Evolutionary conservation across 92 coral and sea anemone genomes (phyloP), one percentile per base, ranked within the genome.

Genomic region (Epizoanthus scotinus): DNA sequence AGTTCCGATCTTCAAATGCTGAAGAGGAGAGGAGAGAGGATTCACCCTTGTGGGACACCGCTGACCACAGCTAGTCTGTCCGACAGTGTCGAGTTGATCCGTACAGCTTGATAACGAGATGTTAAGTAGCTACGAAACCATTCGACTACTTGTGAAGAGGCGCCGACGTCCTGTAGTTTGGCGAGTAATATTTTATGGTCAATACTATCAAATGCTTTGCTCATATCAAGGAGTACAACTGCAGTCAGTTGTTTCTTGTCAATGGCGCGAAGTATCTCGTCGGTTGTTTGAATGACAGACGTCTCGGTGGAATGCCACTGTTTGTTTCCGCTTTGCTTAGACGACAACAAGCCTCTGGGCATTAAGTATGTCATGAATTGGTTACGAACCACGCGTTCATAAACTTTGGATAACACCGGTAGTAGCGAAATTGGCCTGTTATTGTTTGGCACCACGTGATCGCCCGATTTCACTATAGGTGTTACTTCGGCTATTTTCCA

Each of bases 271-370:
- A 54, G 55, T 3, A 78, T 78, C 15, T 63, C 52, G 61, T 80
- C 89, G 0, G 89, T 82, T 53, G 83, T 86, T 38, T 64, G 57
- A n/a, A 82, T 21, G 21, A 70, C 66, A 69, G 86, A 81, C 20
- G 89, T 86, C 62, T 86, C 82, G 1, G 82, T 50, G 1, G 79
- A 86, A 31, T 86, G 90, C 90, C 83, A 82, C 82, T 59, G 69
- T 82, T 86, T 86, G 63, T 86, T 86, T 19, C 84, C 86, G 73
- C 90, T n/a, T n/a, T n/a, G n/a, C n/a, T n/a, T n/a, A n/a, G n/a
- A n/a, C n/a, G n/a, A n/a, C n/a, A n/a, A n/a, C n/a, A n/a, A n/a
- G n/a, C n/a, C n/a, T n/a, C n/a, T n/a, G n/a, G n/a, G n/a, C n/a
- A n/a, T n/a, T n/a, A n/a, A n/a, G n/a, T n/a, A n/a, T n/a, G n/a